Evolutionary conservation across 1,140 invertebrate genomes (phyloP), one percentile per base, ranked within the genome.

Genomic region (Monomorium pharaonis): DNA sequence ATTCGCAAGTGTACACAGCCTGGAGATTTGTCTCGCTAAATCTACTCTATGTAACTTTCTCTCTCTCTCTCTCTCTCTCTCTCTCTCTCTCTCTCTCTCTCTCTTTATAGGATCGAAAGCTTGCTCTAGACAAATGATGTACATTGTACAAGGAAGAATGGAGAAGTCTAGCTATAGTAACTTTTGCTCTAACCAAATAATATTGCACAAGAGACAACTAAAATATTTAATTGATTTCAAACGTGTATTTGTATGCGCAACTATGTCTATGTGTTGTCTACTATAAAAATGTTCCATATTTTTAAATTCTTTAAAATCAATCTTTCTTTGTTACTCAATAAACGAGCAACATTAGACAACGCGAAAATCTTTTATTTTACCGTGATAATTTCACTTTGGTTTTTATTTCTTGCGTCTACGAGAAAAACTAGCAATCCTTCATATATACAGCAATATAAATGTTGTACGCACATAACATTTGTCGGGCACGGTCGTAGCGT

Each of bases 1-100:
- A 65, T 81, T 81, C 37, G 51, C 65, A 21, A 81, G 51, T 72
- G 65, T 72, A 72, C 65, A 72, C 24, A 58, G 78, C 37, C 63
- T 83, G 78, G 51, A 83, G 67, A 83, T 83, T 83, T 83, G 78
- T 83, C 78, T 72, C 67, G 78, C 78, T 83, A 74, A 74, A 72
- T 83, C 78, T 72, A 72, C 51, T 81, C 65, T 81, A 81, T 21
- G 67, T 47, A 47, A 5, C 37, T 30, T 21, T 65, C 18, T 30
- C 27, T 60, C 14, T 30, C 27, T 14, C 56, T 27, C 27, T 30
- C 12, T 60, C 24, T 24, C 27, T 18, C 27, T 18, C 47, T 24
- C 33, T 42, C 33, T 63, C 18, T 63, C 62, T 63, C 62, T 37
- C n/a, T 63, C 30, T 21, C n/a, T 21, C 9, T 65, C 30, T n/a